Evolutionary conservation across 2,113 vertebrate genomes (phyloP), one percentile per base, ranked within the genome.

Genomic region (Mus pahari): DNA sequence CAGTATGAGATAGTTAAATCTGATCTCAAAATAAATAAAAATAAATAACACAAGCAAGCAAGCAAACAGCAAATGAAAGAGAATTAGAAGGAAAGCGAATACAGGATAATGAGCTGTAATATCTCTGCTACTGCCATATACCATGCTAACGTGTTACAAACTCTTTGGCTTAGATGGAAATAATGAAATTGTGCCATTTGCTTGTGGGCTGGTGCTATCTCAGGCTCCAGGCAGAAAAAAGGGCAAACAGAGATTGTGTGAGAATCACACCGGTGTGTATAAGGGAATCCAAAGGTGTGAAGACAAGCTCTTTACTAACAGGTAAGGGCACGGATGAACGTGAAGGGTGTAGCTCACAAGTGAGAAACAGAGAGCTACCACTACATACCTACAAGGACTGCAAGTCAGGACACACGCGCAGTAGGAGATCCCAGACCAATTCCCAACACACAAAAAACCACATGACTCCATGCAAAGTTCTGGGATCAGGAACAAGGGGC

Each of bases 21-120:
- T 24, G 28, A 28, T 31, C 19, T 60, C 36, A 60, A 60, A 60
- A 83, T 7, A 60, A 60, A 22, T 60, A 39, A 7, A 58, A 82
- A 58, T 4, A 82, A 82, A 39, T 2, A n/a, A 55, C 28, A 33
- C 7, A 79, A 79, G 36, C 26, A n/a, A 81, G 93, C 84, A 92
- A 58, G 90, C 78, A 92, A 89, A 36, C 19, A 91, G 48, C 20
- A 91, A 93, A 53, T 81, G 39, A 66, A 92, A 53, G 5, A 36
- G 74, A 90, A 42, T 36, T 14, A 87, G 39, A 82, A 36, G 17
- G 31, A 91, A 79, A 81, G 79, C 33, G 60, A 45, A 74, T 5
- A 42, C 8, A 89, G 68, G 16, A 33, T 8, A 70, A 5, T 13
- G 3, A 58, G 48, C 20, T 14, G n/a, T 19, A 71, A 45, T 33